Conservation (phyloP, 2,888 invertebrate genomes). For the Cinara cedri region DNA sequence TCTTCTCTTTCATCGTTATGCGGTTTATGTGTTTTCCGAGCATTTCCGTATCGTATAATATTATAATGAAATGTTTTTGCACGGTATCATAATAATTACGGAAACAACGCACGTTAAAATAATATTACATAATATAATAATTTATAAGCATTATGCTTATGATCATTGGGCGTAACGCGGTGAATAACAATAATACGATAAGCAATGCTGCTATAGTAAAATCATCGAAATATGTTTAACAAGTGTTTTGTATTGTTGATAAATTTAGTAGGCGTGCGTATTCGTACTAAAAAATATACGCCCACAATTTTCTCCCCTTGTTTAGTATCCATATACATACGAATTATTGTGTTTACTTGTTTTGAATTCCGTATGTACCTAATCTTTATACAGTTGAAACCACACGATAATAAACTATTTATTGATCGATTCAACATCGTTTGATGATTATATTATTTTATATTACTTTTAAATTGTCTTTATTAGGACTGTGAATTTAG, state of each 20-base stretch:
- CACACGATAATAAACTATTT: background rate
- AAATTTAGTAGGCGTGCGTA: slow-evolving; percentile 26
- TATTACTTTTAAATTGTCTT: too few relatives aligned
- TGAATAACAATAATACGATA: background rate
- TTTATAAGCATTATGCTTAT: too few relatives aligned
- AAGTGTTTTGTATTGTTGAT: slow-evolving; percentile 29
- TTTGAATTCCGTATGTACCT: background rate
- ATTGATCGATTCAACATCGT: too few relatives aligned
- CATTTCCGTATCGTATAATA: background rate
- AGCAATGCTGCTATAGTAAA: too few relatives aligned
- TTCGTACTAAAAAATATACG: slow-evolving; percentile 26
- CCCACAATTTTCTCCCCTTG: slow-evolving; percentile 33
- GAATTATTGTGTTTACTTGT: background rate
- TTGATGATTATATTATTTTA: too few relatives aligned
- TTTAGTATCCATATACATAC: background rate
- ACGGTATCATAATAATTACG: too few relatives aligned
- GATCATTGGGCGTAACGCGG: background rate
- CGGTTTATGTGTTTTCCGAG: background rate
- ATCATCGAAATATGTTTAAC: slow-evolving; percentile 16
- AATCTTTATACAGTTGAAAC: slow-evolving; percentile 2
- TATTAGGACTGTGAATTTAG: too few relatives aligned
- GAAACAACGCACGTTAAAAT: too few relatives aligned
- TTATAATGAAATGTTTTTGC: too few relatives aligned
- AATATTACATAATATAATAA: too few relatives aligned
- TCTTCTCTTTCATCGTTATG: background rate